These are phyloP conservation scores for Cheilosia scutellata DNA, from an alignment of 2,888 invertebrate species.

Conservation along the genomic window DNA sequence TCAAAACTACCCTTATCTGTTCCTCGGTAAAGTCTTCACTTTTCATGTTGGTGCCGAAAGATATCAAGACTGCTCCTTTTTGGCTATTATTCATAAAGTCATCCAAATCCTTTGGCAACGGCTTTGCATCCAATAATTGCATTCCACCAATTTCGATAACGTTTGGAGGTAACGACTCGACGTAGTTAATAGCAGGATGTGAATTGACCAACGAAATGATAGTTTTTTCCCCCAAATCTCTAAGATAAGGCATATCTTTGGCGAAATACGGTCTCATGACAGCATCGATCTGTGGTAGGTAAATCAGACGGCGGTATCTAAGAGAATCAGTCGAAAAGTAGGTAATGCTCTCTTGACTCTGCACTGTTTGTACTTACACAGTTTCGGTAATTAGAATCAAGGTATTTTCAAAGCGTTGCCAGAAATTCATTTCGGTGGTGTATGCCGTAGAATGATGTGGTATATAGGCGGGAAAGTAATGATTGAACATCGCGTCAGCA, in stretches of 20 bases:
- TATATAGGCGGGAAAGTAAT: conserved; percentile 78
- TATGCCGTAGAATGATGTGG: conserved; percentile 77
- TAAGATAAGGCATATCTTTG: conserved; percentile 71
- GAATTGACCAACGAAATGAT: conserved; percentile 81
- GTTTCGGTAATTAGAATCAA: conserved; percentile 76
- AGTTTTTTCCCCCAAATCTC: conserved; percentile 76
- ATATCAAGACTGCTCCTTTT: conserved; percentile 81
- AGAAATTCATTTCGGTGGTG: conserved; percentile 78
- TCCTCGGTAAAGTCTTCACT: conserved; percentile 67
- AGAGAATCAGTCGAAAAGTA: too few species aligned
- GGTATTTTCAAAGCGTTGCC: conserved; percentile 78
- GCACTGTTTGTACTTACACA: conserved; percentile 70
- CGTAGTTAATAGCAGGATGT: conserved; percentile 80
- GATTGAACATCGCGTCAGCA: conserved; percentile 77
- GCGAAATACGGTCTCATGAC: conserved; percentile 76
- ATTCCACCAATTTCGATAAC: conserved; percentile 83
- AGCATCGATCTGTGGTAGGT: conserved; percentile 76
- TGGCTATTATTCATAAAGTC: conserved; percentile 79
- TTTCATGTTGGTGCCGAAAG: conserved; percentile 80
- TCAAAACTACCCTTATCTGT: conserved; percentile 64
- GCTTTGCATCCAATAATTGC: conserved; percentile 79
- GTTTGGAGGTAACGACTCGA: conserved; percentile 81
- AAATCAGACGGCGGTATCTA: conserved; percentile 58
- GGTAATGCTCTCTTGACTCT: too few species aligned
- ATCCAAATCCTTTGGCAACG: conserved; percentile 78